These are phyloP conservation scores for Peromyscus melanophrys DNA, from an alignment of 2,797 vertebrate species.

Conservation along the genomic window DNA sequence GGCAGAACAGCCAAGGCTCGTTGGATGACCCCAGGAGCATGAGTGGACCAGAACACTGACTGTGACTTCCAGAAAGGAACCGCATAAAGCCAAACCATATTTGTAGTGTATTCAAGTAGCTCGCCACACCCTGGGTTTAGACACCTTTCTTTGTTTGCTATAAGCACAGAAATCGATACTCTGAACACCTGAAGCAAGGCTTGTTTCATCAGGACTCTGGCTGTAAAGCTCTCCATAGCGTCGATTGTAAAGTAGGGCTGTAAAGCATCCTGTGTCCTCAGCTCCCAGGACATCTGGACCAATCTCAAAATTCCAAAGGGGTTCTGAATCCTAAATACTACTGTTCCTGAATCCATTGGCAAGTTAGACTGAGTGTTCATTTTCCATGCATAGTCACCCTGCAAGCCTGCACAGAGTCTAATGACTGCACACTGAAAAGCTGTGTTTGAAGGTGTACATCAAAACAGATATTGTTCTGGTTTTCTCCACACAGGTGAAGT, in stretches of 20 bases:
- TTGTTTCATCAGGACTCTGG: neutral
- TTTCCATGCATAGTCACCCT: neutral
- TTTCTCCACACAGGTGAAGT: neutral
- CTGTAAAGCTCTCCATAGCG: neutral
- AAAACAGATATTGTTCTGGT: neutral
- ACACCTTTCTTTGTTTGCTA: neutral
- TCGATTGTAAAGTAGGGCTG: neutral
- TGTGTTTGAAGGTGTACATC: neutral
- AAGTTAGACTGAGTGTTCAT: neutral
- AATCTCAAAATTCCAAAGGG: neutral
- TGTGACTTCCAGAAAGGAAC: neutral
- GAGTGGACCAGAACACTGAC: neutral
- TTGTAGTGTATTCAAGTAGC: rapidly evolving
- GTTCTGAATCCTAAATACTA: neutral
- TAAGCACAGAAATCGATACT: neutral
- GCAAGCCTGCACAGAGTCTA: neutral
- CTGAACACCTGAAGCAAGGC: neutral
- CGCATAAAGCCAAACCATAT: neutral
- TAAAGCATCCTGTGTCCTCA: neutral
- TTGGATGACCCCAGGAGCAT: neutral
- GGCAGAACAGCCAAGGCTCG: neutral
- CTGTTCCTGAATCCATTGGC: neutral
- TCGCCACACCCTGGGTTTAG: neutral
- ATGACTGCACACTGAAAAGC: conserved; percentile 16
- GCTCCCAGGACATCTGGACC: neutral